Evolutionary conservation across 2,113 vertebrate species (phyloP).

Genomic region (Pongo abelii): DNA sequence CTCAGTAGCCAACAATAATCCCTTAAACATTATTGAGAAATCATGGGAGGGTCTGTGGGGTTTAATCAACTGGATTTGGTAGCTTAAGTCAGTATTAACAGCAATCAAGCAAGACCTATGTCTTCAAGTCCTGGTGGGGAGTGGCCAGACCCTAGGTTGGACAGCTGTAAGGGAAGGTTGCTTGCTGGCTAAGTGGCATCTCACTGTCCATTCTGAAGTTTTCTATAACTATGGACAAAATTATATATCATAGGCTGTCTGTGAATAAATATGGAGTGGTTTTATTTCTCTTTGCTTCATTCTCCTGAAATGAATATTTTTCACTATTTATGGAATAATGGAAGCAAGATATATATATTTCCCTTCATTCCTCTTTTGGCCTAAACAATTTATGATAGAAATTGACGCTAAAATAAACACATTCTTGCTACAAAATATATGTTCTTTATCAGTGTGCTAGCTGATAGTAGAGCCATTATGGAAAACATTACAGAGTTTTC

Average conservation of each 20-base stretch:
- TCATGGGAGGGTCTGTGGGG: no score
- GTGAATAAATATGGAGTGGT: accelerated
- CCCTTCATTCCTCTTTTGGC: not conserved
- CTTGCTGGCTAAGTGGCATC: not conserved
- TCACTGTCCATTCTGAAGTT: not conserved
- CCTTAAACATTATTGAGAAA: not conserved
- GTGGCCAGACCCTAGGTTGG: not conserved
- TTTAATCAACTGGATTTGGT: no score
- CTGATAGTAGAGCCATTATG: not conserved
- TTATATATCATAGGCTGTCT: accelerated
- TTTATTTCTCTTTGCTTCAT: not conserved
- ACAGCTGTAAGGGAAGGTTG: accelerated
- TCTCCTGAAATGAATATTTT: not conserved
- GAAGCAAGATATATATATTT: not conserved
- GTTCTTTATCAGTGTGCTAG: not conserved
- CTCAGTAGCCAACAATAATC: accelerated
- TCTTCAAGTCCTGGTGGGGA: not conserved
- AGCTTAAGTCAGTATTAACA: accelerated
- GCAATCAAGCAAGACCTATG: accelerated
- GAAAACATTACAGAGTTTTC: not conserved
- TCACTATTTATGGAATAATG: not conserved
- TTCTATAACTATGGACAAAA: accelerated
- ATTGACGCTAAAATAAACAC: no score
- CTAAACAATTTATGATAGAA: not conserved
- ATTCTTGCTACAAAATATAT: not conserved